Base-by-base conservation (phyloP, 2,888 invertebrate genomes). In the Asteroscopus sphinx region DNA sequence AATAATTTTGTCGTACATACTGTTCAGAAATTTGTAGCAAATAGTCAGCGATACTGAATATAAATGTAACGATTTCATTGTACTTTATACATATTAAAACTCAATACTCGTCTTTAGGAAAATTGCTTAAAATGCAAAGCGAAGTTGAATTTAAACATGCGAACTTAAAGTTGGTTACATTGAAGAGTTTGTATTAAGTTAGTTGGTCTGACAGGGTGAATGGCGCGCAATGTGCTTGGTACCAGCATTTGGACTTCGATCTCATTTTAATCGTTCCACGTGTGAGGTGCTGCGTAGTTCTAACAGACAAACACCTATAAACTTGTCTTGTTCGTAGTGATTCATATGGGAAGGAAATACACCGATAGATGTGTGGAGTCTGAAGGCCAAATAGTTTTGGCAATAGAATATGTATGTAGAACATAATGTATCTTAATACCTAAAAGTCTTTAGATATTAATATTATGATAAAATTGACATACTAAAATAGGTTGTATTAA, bases 1-100 rank as follows among this genome's bases (percentile, higher is more conserved):
- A 71, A 71, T 65, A 68, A 70, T 57, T 67, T 37, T 35, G 28
- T 32, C 37, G 61, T 53, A 45, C 36, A 32, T 60, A 57, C 54
- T 52, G 61, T 68, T 65, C 64, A 60, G 54, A 65, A 75, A 80
- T 78, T 65, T 66, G 75, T 77, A 74, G 65, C 70, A 76, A 75
- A 78, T 72, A 73, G 67, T 60, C 52, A 48, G 61, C 57, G 26
- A 55, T 46, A 25, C 53, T 65, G 85, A 82, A 85, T 85, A 61
- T 73, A 76, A 85, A 85, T 85, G 71, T 45, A 64, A 64, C 46
- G 51, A 72, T 80, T 80, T 78, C 73, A 60, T 65, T 66, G 75
- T 69, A 78, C 68, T 67, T 66, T 74, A 72, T 62, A 75, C 73
- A 79, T 79, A 79, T 83, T 80, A 71, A 76, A 78, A 78, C 58